Base-by-base conservation (phyloP, 2,113 vertebrate genomes). In the Aptenodytes forsteri region DNA sequence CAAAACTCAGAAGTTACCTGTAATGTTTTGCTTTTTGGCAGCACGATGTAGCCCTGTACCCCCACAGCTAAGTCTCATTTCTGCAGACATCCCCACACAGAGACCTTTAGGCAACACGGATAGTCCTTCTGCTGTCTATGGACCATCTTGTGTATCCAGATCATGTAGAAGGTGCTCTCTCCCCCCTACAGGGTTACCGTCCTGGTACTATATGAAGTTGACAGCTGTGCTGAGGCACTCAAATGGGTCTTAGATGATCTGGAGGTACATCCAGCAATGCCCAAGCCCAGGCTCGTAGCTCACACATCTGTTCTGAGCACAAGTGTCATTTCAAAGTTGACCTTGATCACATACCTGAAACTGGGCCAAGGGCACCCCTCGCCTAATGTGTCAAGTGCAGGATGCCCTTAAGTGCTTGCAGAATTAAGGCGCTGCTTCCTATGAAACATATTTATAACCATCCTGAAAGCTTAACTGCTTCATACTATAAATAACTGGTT, bases 221-320 rank as follows among this genome's bases (percentile, higher is more conserved):
- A 44, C 71, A 91, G 67, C 67, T 91, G 46, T 75, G 46, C 40
- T 54, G 42, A 77, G n/a, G 30, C 65, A 87, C 17, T 38, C 73
- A 66, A 13, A 46, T 15, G 19, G 23, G 17, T 44, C 44, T 65
- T 38, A 54, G 47, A 44, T 76, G 20, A 11, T 65, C 44, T 4
- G 2, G 2, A 89, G 34, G 32, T 62, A 54, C 38, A 56, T 32
- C 19, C 46, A 87, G 64, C 0, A 0, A 23, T 34, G 38, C n/a
- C 58, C 0, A 0, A 90, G 58, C 20, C n/a, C 38, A 72, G 52
- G 27, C 29, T 73, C 0, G 0, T 10, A 85, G 50, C 16, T 73
- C 54, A 34, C n/a, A 34, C 2, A 4, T 65, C 66, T 80, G 52
- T 49, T 92, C 36, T 52, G 71, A 77, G 54, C 30, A 61, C 21